These are phyloP conservation scores for Diachasmimorpha longicaudata DNA, from an alignment of 1,140 invertebrate genomes.

Conservation along the genomic window DNA sequence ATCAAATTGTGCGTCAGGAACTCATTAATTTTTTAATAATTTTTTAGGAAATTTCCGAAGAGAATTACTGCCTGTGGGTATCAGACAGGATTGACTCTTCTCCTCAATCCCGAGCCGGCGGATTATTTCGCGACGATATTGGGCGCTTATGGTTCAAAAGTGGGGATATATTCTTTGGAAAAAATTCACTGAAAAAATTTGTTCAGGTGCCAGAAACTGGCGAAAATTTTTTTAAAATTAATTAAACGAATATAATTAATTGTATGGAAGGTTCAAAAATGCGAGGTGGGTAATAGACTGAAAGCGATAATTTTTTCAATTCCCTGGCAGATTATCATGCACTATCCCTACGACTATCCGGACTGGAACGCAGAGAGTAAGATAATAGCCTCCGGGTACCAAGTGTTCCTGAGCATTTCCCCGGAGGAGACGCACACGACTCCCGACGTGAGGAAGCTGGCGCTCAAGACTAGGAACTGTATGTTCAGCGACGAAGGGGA, in stretches of 20 bases:
- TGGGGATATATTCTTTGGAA: constrained; percentile 20
- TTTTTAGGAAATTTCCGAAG: neutral
- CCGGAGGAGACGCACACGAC: constrained; percentile 68
- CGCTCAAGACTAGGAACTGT: constrained; percentile 62
- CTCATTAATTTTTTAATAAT: neutral
- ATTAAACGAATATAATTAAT: too few species aligned
- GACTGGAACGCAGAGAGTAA: constrained; percentile 66
- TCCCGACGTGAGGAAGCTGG: constrained; percentile 57
- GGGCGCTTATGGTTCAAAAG: constrained; percentile 40
- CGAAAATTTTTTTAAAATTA: too few species aligned
- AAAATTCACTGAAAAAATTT: too few species aligned
- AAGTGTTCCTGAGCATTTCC: constrained; percentile 67
- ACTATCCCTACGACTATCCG: constrained; percentile 68
- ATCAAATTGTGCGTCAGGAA: neutral
- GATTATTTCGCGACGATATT: constrained; percentile 45
- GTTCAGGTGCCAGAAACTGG: too few species aligned
- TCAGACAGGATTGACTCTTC: constrained; percentile 67
- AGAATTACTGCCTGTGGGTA: constrained; percentile 66
- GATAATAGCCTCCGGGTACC: constrained; percentile 61
- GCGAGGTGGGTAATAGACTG: too few species aligned
- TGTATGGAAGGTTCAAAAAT: too few species aligned
- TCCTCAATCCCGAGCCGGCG: constrained; percentile 58
- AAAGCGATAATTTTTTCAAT: neutral
- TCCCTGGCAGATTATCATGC: constrained; percentile 63
- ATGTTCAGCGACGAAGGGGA: constrained; percentile 64